Evolutionary conservation across 2,888 invertebrate genomes (phyloP), one percentile per base, ranked within the genome.

Genomic region (Zelleria hepariella): DNA sequence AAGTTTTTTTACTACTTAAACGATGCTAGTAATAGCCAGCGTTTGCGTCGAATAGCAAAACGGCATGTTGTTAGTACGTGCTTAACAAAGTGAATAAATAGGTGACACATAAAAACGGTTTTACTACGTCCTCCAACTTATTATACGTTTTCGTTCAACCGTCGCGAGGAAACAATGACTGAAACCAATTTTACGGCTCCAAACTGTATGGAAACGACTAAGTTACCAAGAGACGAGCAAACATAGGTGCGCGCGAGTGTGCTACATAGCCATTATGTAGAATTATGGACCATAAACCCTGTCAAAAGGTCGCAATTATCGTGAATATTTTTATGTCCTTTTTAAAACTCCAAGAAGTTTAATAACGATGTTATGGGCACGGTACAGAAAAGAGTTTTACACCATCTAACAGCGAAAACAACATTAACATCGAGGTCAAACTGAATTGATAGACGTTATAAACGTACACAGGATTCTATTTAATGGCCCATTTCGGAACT

Each of bases 61-160:
- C 55, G 55, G 15, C 32, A 15, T 27, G 55, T 55, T 32, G 55
- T 55, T 55, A 55, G 55, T 55, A 48, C 57, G 57, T 61, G 61
- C 60, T 62, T 62, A 62, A 65, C 65, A 63, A 65, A 61, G 65
- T 65, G 62, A 64, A 61, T 62, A 63, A 66, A 65, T 65, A 64
- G 62, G 60, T 65, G 58, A 58, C 58, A 58, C 58, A 51, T 63
- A 63, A 61, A 42, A 65, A 62, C 42, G 20, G 62, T 63, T 65
- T 66, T 63, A 67, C 58, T 52, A 58, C 63, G 60, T 63, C 63
- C 63, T 58, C 51, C 51, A 51, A 58, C 20, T 59, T 62, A 62
- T 62, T 15, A 42, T 10, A 42, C 32, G 61, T 63, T 67, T 64
- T 64, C 63, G 61, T 60, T 62, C 60, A 59, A 58, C 63, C 59